These are phyloP conservation scores for Chrosomus eos DNA, from an alignment of 2,797 vertebrate species.

Conservation along the genomic window DNA sequence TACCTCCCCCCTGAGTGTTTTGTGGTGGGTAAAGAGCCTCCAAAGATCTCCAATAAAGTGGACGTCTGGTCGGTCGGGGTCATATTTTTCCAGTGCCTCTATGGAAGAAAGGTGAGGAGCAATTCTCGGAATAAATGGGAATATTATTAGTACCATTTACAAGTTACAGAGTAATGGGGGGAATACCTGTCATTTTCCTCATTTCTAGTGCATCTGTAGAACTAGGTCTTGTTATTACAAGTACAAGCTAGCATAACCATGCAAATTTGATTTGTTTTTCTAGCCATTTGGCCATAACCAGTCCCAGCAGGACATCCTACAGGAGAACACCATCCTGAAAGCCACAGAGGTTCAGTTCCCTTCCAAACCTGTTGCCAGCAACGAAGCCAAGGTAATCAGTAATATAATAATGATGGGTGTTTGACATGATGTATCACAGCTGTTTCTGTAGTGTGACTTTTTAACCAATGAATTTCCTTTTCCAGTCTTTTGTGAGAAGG, in stretches of 20 bases:
- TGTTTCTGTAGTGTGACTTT: neutral
- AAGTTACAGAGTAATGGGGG: neutral
- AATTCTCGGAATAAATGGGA: neutral
- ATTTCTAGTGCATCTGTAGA: neutral
- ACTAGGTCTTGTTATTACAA: neutral
- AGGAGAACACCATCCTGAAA: conserved; percentile 99
- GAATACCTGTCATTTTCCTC: neutral
- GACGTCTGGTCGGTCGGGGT: conserved; percentile 99
- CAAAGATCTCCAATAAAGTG: conserved; percentile 99
- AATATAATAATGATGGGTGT: neutral
- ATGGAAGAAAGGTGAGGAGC: conserved; percentile 93
- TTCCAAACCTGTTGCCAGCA: conserved; percentile 96
- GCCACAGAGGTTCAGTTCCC: conserved; percentile 98
- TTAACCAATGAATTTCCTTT: neutral
- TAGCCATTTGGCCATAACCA: conserved; percentile 99
- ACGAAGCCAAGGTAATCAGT: conserved; percentile 93
- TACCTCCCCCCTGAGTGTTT: conserved; percentile 99
- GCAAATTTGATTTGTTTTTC: conserved; percentile 54
- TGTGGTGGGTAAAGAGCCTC: conserved; percentile 98
- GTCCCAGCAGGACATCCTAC: conserved; percentile 98
- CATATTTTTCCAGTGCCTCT: conserved; percentile 99
- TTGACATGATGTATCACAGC: neutral
- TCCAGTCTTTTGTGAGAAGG: neutral
- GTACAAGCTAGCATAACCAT: neutral
- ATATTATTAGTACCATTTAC: neutral